phyloP scores from a whole-genome alignment of 1,140 invertebrate genomes.

The Zaprionus lachaisei region DNA sequence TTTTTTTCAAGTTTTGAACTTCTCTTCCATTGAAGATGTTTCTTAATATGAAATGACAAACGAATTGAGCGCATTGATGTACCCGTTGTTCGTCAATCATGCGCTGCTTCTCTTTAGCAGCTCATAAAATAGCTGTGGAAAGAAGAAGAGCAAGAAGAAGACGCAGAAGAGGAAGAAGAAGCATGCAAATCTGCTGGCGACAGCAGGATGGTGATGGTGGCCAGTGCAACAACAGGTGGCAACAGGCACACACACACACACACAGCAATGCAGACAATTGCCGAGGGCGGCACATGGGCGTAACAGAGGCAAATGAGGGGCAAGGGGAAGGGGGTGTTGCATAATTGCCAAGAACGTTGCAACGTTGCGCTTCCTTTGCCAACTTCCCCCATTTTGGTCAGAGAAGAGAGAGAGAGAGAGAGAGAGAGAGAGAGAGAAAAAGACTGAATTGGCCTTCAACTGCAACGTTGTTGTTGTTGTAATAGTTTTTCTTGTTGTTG shows the following conservation, averaged over 20 bases:
- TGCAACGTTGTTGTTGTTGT: constrained; percentile 36
- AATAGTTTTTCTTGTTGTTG: constrained; percentile 25
- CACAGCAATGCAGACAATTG: constrained; percentile 30
- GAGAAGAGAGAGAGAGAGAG: constrained; percentile 23
- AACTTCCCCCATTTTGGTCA: constrained; percentile 26
- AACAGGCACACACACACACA: constrained; percentile 8
- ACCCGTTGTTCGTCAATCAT: background rate
- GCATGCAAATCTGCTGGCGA: constrained; percentile 34
- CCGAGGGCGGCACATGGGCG: constrained; percentile 32
- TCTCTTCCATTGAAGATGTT: background rate
- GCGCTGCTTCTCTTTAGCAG: background rate
- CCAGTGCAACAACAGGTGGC: constrained; percentile 24
- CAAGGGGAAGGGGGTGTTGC: constrained; percentile 9
- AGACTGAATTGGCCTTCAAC: constrained; percentile 49
- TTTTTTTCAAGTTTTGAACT: background rate
- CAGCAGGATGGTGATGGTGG: constrained; percentile 14
- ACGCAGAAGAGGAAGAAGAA: background rate
- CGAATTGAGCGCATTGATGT: background rate
- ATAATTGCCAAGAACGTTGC: constrained; percentile 55
- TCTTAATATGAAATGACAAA: background rate
- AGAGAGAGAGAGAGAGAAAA: constrained; percentile 2
- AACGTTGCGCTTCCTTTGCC: constrained; percentile 44
- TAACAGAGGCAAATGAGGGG: background rate
- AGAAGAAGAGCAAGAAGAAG: background rate
- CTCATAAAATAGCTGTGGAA: background rate